Evolutionary conservation across 2,888 invertebrate species (phyloP).

Genomic region (Galeopsomyia nigrocyanea): DNA sequence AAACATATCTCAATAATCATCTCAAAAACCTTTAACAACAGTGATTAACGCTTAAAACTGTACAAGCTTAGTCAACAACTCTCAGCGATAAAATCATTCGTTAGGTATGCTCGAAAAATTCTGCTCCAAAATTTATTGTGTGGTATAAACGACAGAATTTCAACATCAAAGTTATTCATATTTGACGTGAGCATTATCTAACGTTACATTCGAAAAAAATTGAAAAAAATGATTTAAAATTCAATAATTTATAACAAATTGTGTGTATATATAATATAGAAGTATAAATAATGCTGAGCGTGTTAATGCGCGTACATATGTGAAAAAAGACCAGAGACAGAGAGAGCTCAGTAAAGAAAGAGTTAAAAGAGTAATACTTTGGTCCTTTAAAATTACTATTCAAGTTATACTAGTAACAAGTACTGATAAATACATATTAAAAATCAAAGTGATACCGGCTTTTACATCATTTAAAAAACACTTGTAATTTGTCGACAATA

Average conservation of each 20-base stretch:
- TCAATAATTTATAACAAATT: constrained; percentile 61
- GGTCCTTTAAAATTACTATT: constrained; percentile 47
- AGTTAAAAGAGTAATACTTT: constrained; percentile 46
- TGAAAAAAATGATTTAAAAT: constrained; percentile 62
- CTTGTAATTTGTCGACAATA: constrained; percentile 37
- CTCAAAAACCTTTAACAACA: constrained; percentile 52
- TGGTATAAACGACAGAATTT: constrained; percentile 35
- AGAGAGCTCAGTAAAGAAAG: constrained; percentile 45
- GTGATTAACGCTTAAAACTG: constrained; percentile 65
- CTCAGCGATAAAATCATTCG: constrained; percentile 65
- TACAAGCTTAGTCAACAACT: constrained; percentile 63
- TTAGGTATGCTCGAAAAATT: constrained; percentile 56
- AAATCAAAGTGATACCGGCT: constrained; percentile 42
- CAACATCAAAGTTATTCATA: constrained; percentile 32
- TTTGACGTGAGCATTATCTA: constrained; percentile 49
- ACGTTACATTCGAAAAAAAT: constrained; percentile 56
- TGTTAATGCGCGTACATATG: constrained; percentile 47
- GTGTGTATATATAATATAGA: constrained; percentile 40
- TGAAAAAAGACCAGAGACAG: constrained; percentile 41
- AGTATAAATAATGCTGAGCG: constrained; percentile 48
- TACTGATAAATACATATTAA: constrained; percentile 42
- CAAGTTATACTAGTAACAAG: constrained; percentile 43
- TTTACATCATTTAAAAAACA: constrained; percentile 37
- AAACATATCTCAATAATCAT: constrained; percentile 47
- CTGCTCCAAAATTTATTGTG: constrained; percentile 24